phyloP scores from a whole-genome alignment of 2,797 vertebrate species.

The Sebastiscus albofasciatus region DNA sequence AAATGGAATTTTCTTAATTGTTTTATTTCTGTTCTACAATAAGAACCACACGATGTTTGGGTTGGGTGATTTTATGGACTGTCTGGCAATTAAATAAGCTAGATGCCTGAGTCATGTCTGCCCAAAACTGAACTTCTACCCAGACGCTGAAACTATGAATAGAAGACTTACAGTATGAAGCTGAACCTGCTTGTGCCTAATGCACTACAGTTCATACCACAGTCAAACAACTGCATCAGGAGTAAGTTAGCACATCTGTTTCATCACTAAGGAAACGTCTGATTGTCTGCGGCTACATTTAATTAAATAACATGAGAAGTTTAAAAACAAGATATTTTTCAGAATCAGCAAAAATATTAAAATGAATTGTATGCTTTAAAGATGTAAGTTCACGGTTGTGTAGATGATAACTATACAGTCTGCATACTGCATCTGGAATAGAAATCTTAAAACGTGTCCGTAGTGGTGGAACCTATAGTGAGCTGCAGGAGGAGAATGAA shows the following conservation, averaged over 20 bases:
- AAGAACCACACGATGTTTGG: constrained; percentile 10
- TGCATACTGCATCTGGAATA: not conserved
- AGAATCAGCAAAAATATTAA: not conserved
- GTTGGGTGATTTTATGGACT: constrained; percentile 29
- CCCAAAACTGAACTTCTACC: constrained; percentile 20
- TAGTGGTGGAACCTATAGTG: constrained; percentile 1
- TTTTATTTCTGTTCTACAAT: constrained; percentile 2
- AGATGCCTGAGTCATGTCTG: constrained; percentile 53
- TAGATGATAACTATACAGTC: not conserved
- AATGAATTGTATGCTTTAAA: not conserved
- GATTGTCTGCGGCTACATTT: not conserved
- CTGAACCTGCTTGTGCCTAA: not conserved
- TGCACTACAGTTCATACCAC: not conserved
- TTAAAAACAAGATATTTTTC: not conserved
- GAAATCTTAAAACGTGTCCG: constrained; percentile 13
- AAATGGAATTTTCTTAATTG: not conserved
- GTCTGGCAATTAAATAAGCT: constrained; percentile 44
- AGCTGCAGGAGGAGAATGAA: constrained; percentile 31
- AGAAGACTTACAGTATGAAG: not conserved
- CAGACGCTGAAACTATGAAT: constrained; percentile 35
- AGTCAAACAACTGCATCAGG: not conserved
- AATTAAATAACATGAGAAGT: not conserved
- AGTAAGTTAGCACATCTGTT: not conserved
- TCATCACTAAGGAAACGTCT: not conserved
- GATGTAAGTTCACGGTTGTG: not conserved